Evolutionary conservation across 2,888 invertebrate species (phyloP), one percentile per base, ranked within the genome.

Genomic region (Scrobipalpa costella): DNA sequence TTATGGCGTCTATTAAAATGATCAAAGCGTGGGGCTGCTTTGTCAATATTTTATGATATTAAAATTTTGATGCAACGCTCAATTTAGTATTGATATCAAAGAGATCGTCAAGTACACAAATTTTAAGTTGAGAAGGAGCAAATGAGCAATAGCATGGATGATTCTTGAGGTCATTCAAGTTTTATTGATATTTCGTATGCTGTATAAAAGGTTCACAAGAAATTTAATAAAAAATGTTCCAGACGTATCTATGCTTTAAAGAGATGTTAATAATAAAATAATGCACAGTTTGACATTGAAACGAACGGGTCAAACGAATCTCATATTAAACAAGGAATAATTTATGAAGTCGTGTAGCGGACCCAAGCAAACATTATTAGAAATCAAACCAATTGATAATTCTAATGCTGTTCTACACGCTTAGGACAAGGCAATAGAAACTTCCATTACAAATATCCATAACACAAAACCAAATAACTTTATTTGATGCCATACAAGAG

Each of bases 1-100:
- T 55, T 55, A 55, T 27, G 33, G n/a, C 9, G 15, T n/a, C 8
- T 27, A 55, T 49, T n/a, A 55, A 55, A 52, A n/a, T n/a, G n/a
- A n/a, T n/a, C n/a, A n/a, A n/a, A n/a, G n/a, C n/a, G n/a, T n/a
- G n/a, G n/a, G n/a, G n/a, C n/a, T n/a, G n/a, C n/a, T n/a, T n/a
- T n/a, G n/a, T n/a, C n/a, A n/a, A n/a, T n/a, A n/a, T n/a, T n/a
- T n/a, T n/a, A 27, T 13, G 27, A 33, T 9, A 38, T 9, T 38
- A 38, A 15, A 15, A 44, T 15, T 44, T 15, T 44, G 44, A 44
- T 15, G 8, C 47, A 17, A 17, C 13, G 17, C n/a, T n/a, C 47
- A 6, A 17, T 7, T 17, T 40, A 11, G 7, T 17, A 17, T 47
- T 47, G 7, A n/a, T 40, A 38, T 40, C 40, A 40, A 40, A 40